Percentiles rank a stretch among this genome's conserved stretches.
Evolutionary conservation across 2,797 vertebrate species (phyloP).

Genomic region (Pipistrellus nathusii): DNA sequence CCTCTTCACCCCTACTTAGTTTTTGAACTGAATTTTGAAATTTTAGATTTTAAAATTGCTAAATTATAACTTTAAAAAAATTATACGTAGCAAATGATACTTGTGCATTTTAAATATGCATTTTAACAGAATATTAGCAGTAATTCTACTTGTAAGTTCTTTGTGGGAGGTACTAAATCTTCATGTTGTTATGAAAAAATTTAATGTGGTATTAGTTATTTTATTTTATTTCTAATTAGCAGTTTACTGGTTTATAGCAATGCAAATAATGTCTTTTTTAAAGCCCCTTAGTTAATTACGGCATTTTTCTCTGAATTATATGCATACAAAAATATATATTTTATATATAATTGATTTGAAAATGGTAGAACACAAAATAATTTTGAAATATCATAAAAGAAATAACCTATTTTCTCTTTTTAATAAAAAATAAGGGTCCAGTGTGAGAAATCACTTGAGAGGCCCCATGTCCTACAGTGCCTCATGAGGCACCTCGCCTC

Average conservation of each 20-base stretch:
- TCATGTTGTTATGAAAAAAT: neutral
- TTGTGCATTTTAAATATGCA: neutral
- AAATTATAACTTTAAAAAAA: neutral
- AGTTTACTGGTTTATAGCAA: neutral
- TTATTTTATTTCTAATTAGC: slow-evolving; percentile 14
- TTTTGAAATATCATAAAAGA: slow-evolving; percentile 34
- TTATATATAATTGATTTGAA: neutral
- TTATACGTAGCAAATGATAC: neutral
- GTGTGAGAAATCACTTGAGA: too few species aligned
- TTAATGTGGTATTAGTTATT: neutral
- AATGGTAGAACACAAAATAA: slow-evolving; percentile 22
- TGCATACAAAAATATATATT: neutral
- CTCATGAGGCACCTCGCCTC: too few species aligned
- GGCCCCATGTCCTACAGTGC: too few species aligned
- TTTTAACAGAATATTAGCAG: neutral
- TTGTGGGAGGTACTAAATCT: neutral
- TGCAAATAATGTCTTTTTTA: neutral
- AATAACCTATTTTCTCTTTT: neutral
- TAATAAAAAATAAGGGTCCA: neutral
- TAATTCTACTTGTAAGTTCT: neutral
- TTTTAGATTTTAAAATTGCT: slow-evolving; percentile 29
- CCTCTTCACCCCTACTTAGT: neutral
- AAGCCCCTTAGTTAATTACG: neutral
- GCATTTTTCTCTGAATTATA: neutral
- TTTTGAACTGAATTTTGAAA: neutral